Conservation (phyloP, 2,797 vertebrate species). For the Onychomys arenicola region DNA sequence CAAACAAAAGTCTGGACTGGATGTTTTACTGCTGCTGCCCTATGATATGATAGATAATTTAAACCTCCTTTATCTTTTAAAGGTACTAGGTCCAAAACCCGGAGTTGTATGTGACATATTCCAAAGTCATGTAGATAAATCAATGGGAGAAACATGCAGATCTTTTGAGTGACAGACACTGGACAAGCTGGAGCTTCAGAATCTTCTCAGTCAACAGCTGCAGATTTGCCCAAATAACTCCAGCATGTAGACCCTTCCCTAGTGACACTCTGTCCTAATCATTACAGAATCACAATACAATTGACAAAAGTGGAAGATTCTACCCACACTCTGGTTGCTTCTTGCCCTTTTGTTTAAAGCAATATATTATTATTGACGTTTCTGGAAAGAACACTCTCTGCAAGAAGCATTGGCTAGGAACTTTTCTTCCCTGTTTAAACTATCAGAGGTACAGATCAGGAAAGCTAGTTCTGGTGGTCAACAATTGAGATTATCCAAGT, state of each 20-base stretch:
- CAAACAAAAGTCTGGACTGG: neutral
- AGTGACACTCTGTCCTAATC: constrained; percentile 25
- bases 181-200: neutral
- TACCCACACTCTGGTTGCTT: neutral
- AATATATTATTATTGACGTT: neutral
- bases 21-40: neutral
- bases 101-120: constrained; percentile 29
- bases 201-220: neutral
- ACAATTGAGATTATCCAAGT: neutral
- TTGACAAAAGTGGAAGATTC: neutral
- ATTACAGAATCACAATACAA: neutral
- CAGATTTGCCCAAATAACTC: neutral
- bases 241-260: neutral
- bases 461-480: neutral
- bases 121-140: constrained; percentile 64
- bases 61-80: constrained; percentile 43
- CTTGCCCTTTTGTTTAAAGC: constrained; percentile 8
- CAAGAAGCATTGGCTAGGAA: neutral
- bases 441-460: neutral
- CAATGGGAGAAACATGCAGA: constrained; percentile 40
- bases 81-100: neutral
- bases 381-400: neutral
- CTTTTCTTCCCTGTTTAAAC: constrained; percentile 13
- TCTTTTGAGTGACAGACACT: constrained; percentile 57
- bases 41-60: neutral